Conservation (phyloP, 2,113 vertebrate genomes). For the Nibea albiflora region DNA sequence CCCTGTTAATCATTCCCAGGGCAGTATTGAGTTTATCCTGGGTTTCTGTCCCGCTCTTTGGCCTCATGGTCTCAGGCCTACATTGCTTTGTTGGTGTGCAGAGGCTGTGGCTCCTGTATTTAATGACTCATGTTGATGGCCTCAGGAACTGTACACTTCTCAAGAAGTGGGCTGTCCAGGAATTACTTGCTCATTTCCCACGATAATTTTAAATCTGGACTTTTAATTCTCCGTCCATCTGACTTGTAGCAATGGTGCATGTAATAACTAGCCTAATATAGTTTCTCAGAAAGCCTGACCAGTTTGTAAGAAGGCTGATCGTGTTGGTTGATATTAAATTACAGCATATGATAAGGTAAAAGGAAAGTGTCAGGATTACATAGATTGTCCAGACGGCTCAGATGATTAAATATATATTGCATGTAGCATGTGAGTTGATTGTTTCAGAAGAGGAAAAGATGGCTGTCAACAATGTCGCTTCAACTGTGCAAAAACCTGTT, state of each 20-base stretch:
- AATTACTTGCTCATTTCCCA: background rate
- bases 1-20: background rate
- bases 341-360: background rate
- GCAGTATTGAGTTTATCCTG: background rate
- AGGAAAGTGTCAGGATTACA: background rate
- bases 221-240: background rate
- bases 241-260: background rate
- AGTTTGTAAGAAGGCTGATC: background rate
- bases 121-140: background rate
- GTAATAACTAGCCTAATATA: too few species aligned
- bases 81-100: background rate
- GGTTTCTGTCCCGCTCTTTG: background rate
- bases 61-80: background rate
- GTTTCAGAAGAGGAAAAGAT: background rate
- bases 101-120: background rate
- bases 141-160: background rate
- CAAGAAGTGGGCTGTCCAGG: background rate
- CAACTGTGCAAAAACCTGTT: background rate
- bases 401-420: background rate
- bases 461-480: background rate
- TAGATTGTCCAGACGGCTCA: background rate
- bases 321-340: background rate
- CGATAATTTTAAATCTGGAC: background rate
- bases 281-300: background rate
- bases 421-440: background rate